Percentiles rank a stretch among this genome's conserved stretches.
These are phyloP conservation scores for Neosilurus hyrtlii DNA, from an alignment of 2,797 vertebrate genomes.

Conservation along the genomic window DNA sequence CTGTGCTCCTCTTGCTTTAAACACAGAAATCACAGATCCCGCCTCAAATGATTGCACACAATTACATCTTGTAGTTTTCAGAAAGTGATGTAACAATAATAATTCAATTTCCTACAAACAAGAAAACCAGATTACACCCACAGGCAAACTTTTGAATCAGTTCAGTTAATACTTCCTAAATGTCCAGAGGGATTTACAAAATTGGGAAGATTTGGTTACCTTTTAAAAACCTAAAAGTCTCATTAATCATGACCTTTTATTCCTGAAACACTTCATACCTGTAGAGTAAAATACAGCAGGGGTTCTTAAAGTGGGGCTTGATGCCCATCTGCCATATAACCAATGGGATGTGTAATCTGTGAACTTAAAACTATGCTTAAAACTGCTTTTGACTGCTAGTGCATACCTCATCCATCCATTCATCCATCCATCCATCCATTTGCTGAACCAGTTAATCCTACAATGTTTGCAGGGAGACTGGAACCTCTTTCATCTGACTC, in stretches of 20 bases:
- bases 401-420: too few species aligned
- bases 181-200: neutral
- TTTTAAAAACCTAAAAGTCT: neutral
- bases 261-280: neutral
- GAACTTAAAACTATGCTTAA: neutral
- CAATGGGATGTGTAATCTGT: too few species aligned
- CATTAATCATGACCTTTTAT: neutral
- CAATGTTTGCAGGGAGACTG: too few species aligned
- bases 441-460: too few species aligned
- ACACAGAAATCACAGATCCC: neutral
- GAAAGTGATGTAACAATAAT: neutral
- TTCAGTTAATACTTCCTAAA: neutral
- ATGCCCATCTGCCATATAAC: neutral
- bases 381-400: neutral
- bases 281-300: neutral
- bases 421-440: too few species aligned
- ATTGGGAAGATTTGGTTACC: neutral
- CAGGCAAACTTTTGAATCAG: neutral
- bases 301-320: neutral
- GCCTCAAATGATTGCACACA: neutral
- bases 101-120: neutral
- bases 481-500: too few species aligned
- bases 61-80: neutral
- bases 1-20: conserved; percentile 25
- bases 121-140: neutral